A percentile compares a stretch with the other conserved stretches of the same genome.
phyloP scores from a whole-genome alignment of 2,797 vertebrate genomes.

The Taenioides sp. region DNA sequence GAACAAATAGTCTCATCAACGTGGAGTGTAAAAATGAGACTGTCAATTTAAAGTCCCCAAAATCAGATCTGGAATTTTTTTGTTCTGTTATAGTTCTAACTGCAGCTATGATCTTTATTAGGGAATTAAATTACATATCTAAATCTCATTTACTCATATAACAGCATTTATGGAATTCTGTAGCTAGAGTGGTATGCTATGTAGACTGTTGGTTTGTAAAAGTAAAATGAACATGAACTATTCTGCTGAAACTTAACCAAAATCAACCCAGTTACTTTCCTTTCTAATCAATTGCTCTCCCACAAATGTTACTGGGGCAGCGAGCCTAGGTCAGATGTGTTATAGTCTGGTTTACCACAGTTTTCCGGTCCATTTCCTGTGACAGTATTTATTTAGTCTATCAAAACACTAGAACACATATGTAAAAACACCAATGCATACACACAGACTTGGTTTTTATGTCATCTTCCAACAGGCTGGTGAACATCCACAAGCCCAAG shows the following conservation, averaged over 20 bases:
- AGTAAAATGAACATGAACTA: not conserved
- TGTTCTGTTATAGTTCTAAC: not conserved
- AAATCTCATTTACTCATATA: not conserved
- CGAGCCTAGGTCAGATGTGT: constrained; percentile 34
- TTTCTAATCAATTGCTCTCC: constrained; percentile 14
- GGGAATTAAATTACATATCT: not conserved
- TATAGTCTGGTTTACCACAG: constrained; percentile 51
- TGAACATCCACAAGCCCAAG: constrained; percentile 68
- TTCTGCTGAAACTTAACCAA: not conserved
- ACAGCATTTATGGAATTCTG: not conserved
- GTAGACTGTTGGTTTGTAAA: not conserved
- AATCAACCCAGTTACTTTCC: not conserved
- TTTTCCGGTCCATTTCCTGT: constrained; percentile 71
- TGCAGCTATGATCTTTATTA: not conserved
- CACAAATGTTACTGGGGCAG: constrained; percentile 59
- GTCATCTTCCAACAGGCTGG: constrained; percentile 47
- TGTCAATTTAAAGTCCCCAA: not conserved
- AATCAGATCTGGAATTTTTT: not conserved
- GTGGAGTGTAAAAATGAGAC: not conserved
- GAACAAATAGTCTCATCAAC: not conserved
- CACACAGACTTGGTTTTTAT: constrained; percentile 35
- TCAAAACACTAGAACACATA: constrained; percentile 56
- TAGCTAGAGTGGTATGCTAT: not conserved
- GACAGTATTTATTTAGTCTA: constrained; percentile 42
- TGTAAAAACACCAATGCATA: constrained; percentile 43